Evolutionary conservation across 1,140 invertebrate genomes (phyloP).

Genomic region (Cydia strobilella): DNA sequence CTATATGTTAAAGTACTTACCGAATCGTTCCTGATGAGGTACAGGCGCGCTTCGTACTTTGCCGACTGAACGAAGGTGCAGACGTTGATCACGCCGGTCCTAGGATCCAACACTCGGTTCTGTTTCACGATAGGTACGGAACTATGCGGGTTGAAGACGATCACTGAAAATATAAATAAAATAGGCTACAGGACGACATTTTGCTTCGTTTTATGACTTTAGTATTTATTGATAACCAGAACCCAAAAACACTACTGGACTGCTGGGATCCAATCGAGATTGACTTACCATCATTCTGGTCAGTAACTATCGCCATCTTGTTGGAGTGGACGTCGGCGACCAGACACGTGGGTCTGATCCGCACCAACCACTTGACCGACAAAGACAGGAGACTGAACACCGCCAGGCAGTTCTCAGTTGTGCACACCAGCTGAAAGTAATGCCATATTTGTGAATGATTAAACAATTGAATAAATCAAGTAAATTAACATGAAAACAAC

Average conservation of each 20-base stretch:
- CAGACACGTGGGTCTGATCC: slow-evolving; percentile 58
- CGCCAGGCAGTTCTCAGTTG: slow-evolving; percentile 66
- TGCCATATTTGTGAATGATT: slow-evolving; percentile 32
- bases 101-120: slow-evolving; percentile 50
- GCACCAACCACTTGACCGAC: slow-evolving; percentile 71
- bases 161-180: slow-evolving; percentile 57
- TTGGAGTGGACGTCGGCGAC: slow-evolving; percentile 69
- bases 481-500: too few relatives aligned
- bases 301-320: slow-evolving; percentile 69
- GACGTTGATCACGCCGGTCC: slow-evolving; percentile 56
- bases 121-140: slow-evolving; percentile 54
- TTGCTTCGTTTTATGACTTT: too few relatives aligned
- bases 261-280: too few relatives aligned
- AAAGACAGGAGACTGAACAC: slow-evolving; percentile 75
- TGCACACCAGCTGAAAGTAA: slow-evolving; percentile 72
- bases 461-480: neutral
- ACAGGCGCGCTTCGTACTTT: slow-evolving; percentile 50
- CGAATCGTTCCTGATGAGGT: slow-evolving; percentile 66
- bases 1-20: slow-evolving; percentile 55
- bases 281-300: slow-evolving; percentile 69
- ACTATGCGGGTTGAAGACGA: slow-evolving; percentile 64
- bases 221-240: too few relatives aligned
- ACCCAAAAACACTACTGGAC: too few relatives aligned
- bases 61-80: slow-evolving; percentile 55
- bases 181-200: too few relatives aligned